Conservation (phyloP, 2,113 vertebrate species). For the Turdus rufiventris region DNA sequence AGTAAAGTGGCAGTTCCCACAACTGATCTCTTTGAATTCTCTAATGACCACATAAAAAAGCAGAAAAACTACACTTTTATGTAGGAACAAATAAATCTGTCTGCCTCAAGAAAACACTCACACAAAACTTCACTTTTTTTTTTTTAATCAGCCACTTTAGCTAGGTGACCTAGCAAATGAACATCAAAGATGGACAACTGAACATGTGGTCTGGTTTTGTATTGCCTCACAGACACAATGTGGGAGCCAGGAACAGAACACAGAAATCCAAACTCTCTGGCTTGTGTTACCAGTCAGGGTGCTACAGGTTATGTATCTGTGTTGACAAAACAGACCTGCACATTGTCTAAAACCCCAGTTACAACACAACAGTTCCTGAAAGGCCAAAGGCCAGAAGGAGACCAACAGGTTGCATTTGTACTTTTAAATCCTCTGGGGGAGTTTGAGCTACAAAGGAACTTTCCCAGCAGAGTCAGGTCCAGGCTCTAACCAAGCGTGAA, state of each 20-base stretch:
- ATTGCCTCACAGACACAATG: not conserved
- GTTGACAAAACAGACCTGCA: constrained; percentile 36
- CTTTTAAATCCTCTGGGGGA: not conserved
- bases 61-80: not conserved
- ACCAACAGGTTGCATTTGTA: constrained; percentile 11
- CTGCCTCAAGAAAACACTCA: not conserved
- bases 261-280: not conserved
- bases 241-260: not conserved
- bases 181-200: not conserved
- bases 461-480: constrained; percentile 1
- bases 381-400: constrained; percentile 34
- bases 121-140: not conserved
- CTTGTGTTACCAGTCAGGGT: not conserved
- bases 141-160: not conserved
- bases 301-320: not conserved
- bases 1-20: not conserved
- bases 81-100: not conserved
- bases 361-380: constrained; percentile 20
- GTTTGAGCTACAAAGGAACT: constrained; percentile 7
- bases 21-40: not conserved
- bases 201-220: not conserved
- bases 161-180: not conserved
- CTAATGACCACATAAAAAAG: not conserved
- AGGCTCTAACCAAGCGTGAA: not conserved
- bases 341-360: constrained; percentile 7